Percentiles rank a stretch among this genome's conserved stretches.
phyloP scores from a whole-genome alignment of 2,113 vertebrate genomes.

The Hippocampus comes region DNA sequence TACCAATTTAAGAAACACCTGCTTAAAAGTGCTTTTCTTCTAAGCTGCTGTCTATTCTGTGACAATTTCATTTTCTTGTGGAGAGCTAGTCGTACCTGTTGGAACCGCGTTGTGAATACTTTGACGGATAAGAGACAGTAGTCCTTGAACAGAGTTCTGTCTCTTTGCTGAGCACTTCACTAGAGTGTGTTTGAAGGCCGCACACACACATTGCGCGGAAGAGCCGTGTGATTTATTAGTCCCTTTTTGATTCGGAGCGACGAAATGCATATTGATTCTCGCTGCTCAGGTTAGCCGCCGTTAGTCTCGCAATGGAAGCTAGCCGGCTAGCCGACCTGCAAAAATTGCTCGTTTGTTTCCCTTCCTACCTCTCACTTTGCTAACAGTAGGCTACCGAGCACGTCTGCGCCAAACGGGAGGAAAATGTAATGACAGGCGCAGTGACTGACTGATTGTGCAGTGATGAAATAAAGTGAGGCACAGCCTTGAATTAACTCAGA shows the following conservation, averaged over 20 bases:
- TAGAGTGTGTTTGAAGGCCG: slow-evolving; percentile 32
- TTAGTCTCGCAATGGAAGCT: slow-evolving; percentile 60
- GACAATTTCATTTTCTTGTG: neutral
- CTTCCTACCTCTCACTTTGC: slow-evolving; percentile 30
- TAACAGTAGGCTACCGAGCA: slow-evolving; percentile 36
- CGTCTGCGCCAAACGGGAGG: slow-evolving; percentile 48
- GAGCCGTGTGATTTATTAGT: slow-evolving; percentile 56
- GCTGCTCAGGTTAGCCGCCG: slow-evolving; percentile 54
- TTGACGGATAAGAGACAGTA: slow-evolving; percentile 19
- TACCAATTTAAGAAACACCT: neutral
- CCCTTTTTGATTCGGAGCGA: slow-evolving; percentile 65
- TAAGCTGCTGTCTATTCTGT: slow-evolving; percentile 5
- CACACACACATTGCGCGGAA: slow-evolving; percentile 20
- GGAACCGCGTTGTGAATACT: neutral
- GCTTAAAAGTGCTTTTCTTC: neutral
- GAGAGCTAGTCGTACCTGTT: slow-evolving; percentile 32
- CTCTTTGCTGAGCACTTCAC: slow-evolving; percentile 18
- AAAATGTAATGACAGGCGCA: slow-evolving; percentile 54
- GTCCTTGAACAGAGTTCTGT: neutral
- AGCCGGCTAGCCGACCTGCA: slow-evolving; percentile 63
- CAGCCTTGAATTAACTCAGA: slow-evolving; percentile 37
- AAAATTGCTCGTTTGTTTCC: slow-evolving; percentile 57
- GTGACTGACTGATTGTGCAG: slow-evolving; percentile 24
- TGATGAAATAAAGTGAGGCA: slow-evolving; percentile 36
- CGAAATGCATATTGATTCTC: slow-evolving; percentile 61